Percentiles rank a stretch among this genome's conserved stretches.
These are phyloP conservation scores for Atta colombica DNA, from an alignment of 1,140 invertebrate genomes.

Conservation along the genomic window DNA sequence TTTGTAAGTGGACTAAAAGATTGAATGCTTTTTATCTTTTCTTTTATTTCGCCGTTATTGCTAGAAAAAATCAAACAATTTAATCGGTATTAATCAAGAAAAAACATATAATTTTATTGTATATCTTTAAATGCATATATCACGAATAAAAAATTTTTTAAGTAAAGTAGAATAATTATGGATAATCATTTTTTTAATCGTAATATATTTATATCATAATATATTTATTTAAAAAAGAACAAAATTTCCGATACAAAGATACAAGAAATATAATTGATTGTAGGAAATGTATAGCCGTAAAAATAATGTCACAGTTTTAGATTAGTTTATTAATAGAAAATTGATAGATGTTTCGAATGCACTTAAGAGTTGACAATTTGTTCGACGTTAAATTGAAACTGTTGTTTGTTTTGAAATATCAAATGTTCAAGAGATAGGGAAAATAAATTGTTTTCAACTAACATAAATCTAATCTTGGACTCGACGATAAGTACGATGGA, in stretches of 20 bases:
- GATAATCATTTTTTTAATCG: not conserved
- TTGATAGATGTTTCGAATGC: conserved; percentile 7
- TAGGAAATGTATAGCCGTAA: not conserved
- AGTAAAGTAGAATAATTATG: not conserved
- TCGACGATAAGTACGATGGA: conserved; percentile 4
- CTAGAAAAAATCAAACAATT: not conserved
- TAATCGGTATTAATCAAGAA: not conserved
- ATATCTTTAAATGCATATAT: not conserved
- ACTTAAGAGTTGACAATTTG: conserved; percentile 7
- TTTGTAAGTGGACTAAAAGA: conserved; percentile 27
- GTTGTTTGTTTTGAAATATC: conserved; percentile 11
- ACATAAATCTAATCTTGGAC: conserved; percentile 26
- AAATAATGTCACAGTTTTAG: not conserved
- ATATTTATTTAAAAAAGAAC: not conserved
- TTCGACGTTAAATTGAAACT: not conserved
- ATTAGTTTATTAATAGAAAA: not conserved
- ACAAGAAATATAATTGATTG: not conserved
- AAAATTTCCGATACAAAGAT: not conserved
- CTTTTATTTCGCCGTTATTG: not conserved
- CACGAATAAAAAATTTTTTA: not conserved
- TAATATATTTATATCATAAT: not conserved
- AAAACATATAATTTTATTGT: not conserved
- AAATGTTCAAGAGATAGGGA: not conserved
- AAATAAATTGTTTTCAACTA: conserved; percentile 20
- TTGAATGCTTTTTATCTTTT: not conserved